phyloP scores from a whole-genome alignment of 2,113 vertebrate genomes.

The Muntiacus muntjak region DNA sequence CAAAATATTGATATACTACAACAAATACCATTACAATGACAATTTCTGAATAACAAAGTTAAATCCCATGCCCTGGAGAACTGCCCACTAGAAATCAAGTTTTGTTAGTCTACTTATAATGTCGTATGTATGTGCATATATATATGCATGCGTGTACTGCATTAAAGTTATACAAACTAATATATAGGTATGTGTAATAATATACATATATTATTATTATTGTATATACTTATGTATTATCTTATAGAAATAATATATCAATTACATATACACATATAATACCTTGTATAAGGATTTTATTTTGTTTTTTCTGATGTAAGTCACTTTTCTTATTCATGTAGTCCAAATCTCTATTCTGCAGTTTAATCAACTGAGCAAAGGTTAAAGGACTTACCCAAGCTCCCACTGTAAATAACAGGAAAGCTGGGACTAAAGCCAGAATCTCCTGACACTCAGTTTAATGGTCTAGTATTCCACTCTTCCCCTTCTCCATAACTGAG shows the following conservation, averaged over 20 bases:
- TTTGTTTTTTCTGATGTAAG: not conserved
- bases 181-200: not conserved
- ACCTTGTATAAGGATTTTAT: not conserved
- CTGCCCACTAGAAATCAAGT: not conserved
- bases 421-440: not conserved
- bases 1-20: not conserved
- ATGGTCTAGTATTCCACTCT: not conserved
- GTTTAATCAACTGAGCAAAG: not conserved
- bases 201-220: not conserved
- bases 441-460: not conserved
- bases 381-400: not conserved
- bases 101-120: not conserved
- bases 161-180: not conserved
- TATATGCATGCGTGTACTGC: not conserved
- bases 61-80: not conserved
- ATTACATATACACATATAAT: not conserved
- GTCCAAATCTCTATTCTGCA: conserved; percentile 1
- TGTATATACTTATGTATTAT: not conserved
- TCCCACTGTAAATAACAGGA: not conserved
- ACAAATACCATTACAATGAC: not conserved
- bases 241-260: not conserved
- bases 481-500: not conserved
- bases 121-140: not conserved
- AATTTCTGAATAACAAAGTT: conserved; percentile 19
- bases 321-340: conserved; percentile 11